phyloP scores from a whole-genome alignment of 1,140 invertebrate genomes.

The Drosophila seguyi region DNA sequence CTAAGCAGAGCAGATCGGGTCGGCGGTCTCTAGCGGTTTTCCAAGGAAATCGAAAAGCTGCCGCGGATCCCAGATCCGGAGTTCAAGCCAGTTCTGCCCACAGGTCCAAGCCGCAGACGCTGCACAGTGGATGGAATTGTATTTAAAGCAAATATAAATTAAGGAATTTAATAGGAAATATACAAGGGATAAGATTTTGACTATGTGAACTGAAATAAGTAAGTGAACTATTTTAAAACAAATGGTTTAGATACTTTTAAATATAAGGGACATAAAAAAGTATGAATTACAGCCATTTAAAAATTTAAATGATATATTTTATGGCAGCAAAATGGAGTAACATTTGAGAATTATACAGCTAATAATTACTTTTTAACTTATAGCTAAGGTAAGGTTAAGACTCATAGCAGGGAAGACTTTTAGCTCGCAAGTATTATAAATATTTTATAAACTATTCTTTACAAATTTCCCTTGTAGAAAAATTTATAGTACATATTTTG shows the following conservation, averaged over 20 bases:
- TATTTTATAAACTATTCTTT: background rate
- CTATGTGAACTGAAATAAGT: too few species aligned
- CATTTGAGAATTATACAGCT: background rate
- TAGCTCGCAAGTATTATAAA: background rate
- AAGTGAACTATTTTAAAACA: too few species aligned
- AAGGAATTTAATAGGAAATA: too few species aligned
- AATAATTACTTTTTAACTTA: too few species aligned
- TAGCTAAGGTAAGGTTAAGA: too few species aligned
- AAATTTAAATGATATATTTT: background rate
- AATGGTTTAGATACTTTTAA: too few species aligned
- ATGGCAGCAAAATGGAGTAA: background rate
- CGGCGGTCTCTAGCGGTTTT: conserved; percentile 79
- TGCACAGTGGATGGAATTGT: conserved; percentile 30
- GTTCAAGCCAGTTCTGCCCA: conserved; percentile 53
- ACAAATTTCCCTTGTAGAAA: background rate
- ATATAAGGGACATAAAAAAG: background rate
- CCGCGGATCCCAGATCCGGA: conserved; percentile 42
- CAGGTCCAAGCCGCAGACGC: conserved; percentile 29
- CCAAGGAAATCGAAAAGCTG: conserved; percentile 79
- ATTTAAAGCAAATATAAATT: background rate
- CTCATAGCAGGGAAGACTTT: too few species aligned
- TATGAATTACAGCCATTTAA: background rate
- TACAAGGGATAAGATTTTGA: too few species aligned
- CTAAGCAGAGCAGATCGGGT: conserved; percentile 54
- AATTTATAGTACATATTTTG: background rate